Base-by-base conservation (phyloP, 2,797 vertebrate genomes). In the Paedocypris micromegethes region DNA sequence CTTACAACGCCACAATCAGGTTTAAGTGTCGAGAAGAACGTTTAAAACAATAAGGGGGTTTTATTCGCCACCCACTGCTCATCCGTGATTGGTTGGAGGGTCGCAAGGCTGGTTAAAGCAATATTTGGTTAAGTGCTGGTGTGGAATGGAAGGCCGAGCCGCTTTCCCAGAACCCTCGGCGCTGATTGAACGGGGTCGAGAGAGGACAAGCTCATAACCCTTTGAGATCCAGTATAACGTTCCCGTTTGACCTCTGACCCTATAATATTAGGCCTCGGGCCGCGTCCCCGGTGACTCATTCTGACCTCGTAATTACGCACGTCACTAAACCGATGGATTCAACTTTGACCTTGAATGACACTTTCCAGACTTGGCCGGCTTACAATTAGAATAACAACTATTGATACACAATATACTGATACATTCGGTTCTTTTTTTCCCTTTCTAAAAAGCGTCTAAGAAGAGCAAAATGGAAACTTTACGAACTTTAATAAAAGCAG, bases 231-330 rank as follows among this genome's bases (percentile, higher is more conserved):
- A 52, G 57, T 57, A 64, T 60, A 38, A 60, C 23, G 62, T 68
- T 70, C 51, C 39, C 63, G 9, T 67, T 52, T 73, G 67, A 63
- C 39, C 43, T 70, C 9, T 70, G 66, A 62, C 59, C 58, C 53
- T 69, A 38, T 58, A n/a, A 60, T 70, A 64, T 74, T 64, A 59
- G 7, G 48, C 45, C 47, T 61, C 45, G 51, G 58, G 48, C 50
- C 51, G 9, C 9, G 9, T 3, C 9, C 46, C 5, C 48, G 1
- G 42, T 65, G 61, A 71, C 64, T 52, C 42, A 52, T 59, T 66
- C 46, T 71, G 62, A 75, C 68, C 73, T 61, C 56, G 55, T 72
- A 64, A 64, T 66, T 73, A 72, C 62, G 55, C 47, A 47, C 52
- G 60, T 37, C 66, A 53, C 45, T 68, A 53, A 64, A 45, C 56